Conservation (phyloP, 30 jellyfish, hydroid and myxozoan species). For the Hydractinia echinata region DNA sequence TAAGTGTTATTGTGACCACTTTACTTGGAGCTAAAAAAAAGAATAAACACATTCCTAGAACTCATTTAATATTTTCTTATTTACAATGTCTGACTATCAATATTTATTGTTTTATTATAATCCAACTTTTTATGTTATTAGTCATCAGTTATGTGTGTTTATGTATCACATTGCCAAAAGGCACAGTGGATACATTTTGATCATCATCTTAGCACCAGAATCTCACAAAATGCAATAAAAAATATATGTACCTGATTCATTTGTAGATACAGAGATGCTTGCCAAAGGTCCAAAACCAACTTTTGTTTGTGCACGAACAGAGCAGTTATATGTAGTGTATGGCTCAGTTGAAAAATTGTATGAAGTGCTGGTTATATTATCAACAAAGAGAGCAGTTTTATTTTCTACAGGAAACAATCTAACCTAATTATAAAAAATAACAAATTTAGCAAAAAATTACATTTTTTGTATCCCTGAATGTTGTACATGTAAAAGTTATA, state of each 20-base stretch:
- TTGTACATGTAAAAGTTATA: too few relatives aligned
- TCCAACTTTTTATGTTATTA: too few relatives aligned
- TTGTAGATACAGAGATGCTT: neutral
- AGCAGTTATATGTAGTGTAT: neutral
- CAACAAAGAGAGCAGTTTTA: too few relatives aligned
- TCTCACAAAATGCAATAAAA: neutral
- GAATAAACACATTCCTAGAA: neutral
- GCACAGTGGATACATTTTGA: too few relatives aligned
- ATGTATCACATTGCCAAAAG: too few relatives aligned
- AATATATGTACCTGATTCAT: neutral
- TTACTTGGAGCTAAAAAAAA: neutral
- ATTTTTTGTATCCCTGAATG: too few relatives aligned
- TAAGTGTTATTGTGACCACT: neutral
- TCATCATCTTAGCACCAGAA: too few relatives aligned
- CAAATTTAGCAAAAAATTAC: too few relatives aligned
- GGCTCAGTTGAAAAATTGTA: slow-evolving; percentile 1
- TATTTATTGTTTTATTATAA: neutral
- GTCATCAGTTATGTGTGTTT: too few relatives aligned
- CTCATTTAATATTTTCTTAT: neutral
- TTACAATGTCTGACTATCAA: neutral
- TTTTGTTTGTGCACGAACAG: slow-evolving; percentile 1
- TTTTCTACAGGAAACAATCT: too few relatives aligned
- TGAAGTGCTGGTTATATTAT: neutral
- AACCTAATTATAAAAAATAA: too few relatives aligned
- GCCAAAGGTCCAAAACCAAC: slow-evolving; percentile 8